These are phyloP conservation scores for Peromyscus aztecus DNA, from an alignment of 2,797 vertebrate genomes.

Conservation along the genomic window DNA sequence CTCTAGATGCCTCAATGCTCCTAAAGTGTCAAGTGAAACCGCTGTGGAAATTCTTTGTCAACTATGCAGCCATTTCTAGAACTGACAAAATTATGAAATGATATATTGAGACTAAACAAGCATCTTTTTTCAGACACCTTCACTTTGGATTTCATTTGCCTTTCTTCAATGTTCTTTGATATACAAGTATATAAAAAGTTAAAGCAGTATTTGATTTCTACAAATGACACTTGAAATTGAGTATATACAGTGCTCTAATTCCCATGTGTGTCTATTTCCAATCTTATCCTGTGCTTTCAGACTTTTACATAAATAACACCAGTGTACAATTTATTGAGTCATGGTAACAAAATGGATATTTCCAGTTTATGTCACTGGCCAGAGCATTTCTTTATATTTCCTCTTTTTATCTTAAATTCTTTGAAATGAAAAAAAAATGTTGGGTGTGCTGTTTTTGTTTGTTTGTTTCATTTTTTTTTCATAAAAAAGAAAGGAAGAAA, in stretches of 20 bases:
- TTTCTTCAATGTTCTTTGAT: not conserved
- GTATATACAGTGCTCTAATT: not conserved
- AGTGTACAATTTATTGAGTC: not conserved
- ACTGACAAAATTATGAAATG: not conserved
- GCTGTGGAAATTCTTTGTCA: not conserved
- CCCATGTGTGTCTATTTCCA: not conserved
- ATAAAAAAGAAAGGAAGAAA: not conserved
- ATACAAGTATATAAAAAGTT: constrained; percentile 25
- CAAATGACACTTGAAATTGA: not conserved
- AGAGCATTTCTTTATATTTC: not conserved
- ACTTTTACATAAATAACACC: not conserved
- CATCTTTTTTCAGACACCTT: not conserved
- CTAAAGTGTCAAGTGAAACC: not conserved
- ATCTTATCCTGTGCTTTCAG: not conserved
- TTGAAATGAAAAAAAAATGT: not conserved
- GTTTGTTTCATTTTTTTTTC: not conserved
- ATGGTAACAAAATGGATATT: not conserved
- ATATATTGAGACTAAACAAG: not conserved
- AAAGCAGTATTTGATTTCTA: not conserved
- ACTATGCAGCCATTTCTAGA: not conserved
- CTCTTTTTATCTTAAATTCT: not conserved
- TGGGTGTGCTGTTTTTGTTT: not conserved
- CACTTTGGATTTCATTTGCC: not conserved
- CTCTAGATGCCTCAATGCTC: not conserved
- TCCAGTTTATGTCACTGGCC: not conserved